Conservation (phyloP, 2,797 vertebrate genomes). For the Pteropus rufus region DNA sequence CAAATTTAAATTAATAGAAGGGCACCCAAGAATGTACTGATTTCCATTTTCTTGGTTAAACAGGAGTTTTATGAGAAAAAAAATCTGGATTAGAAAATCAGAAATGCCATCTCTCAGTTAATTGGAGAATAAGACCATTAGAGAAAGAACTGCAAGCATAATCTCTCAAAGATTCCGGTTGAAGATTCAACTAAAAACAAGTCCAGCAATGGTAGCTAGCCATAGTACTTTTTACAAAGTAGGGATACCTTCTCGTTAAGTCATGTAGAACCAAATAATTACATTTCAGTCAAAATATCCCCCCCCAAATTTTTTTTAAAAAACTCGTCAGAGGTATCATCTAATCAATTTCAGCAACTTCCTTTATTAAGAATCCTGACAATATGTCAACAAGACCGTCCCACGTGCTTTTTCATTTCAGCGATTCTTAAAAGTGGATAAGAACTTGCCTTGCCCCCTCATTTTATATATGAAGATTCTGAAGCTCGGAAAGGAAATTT, state of each 20-base stretch:
- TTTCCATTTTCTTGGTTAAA: slow-evolving; percentile 55
- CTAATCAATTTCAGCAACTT: neutral
- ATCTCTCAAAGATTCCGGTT: slow-evolving; percentile 15
- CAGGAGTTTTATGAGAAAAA: slow-evolving; percentile 49
- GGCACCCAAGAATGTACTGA: slow-evolving; percentile 57
- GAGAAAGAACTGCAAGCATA: slow-evolving; percentile 36
- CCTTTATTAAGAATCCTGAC: neutral
- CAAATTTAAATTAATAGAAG: slow-evolving; percentile 59
- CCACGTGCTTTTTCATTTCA: neutral
- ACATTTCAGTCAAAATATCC: neutral
- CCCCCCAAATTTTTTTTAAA: neutral
- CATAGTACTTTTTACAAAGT: neutral
- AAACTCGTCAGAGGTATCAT: neutral
- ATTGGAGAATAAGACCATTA: slow-evolving; percentile 45
- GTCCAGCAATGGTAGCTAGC: neutral
- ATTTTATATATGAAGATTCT: slow-evolving; percentile 38
- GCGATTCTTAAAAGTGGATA: neutral
- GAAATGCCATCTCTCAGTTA: slow-evolving; percentile 59
- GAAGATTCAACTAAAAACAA: slow-evolving; percentile 35
- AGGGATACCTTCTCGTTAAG: neutral
- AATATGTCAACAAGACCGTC: neutral
- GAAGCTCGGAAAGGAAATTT: slow-evolving; percentile 37
- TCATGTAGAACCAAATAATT: neutral
- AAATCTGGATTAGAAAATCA: slow-evolving; percentile 53
- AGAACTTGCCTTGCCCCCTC: neutral